phyloP scores from a whole-genome alignment of 2,888 invertebrate genomes.

The Helleia helle region DNA sequence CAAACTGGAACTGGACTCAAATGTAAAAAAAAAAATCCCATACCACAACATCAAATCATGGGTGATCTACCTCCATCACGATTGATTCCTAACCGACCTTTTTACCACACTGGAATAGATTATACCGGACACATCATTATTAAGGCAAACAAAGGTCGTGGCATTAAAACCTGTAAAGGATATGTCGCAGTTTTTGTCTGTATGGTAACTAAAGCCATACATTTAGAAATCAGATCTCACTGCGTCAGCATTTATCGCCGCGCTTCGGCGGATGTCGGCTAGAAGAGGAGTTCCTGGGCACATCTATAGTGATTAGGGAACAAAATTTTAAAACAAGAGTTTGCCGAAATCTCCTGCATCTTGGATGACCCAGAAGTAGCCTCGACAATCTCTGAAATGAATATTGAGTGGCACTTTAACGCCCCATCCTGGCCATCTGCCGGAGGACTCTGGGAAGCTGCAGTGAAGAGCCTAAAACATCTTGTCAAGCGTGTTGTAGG shows the following conservation, averaged over 20 bases:
- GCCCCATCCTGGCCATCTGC: no score
- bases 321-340: no score
- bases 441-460: no score
- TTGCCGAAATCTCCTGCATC: no score
- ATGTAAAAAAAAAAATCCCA: neutral
- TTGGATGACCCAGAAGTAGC: no score
- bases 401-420: no score
- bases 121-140: slow-evolving; percentile 14
- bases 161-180: no score
- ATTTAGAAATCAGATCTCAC: slow-evolving; percentile 10
- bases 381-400: no score
- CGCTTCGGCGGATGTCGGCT: slow-evolving; percentile 6
- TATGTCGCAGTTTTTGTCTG: slow-evolving; percentile 10
- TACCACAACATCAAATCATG: slow-evolving; percentile 7
- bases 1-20: slow-evolving; percentile 3
- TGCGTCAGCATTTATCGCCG: slow-evolving; percentile 9
- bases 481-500: no score
- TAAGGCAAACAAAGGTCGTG: slow-evolving; percentile 9
- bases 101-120: slow-evolving; percentile 20
- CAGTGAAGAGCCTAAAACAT: no score
- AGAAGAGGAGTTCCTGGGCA: neutral
- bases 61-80: slow-evolving; percentile 9
- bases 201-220: slow-evolving; percentile 10
- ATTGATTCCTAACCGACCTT: slow-evolving; percentile 12
- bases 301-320: slow-evolving; percentile 9